Evolutionary conservation across 2,113 vertebrate species (phyloP).

Genomic region (Amblyopsis rosae): DNA sequence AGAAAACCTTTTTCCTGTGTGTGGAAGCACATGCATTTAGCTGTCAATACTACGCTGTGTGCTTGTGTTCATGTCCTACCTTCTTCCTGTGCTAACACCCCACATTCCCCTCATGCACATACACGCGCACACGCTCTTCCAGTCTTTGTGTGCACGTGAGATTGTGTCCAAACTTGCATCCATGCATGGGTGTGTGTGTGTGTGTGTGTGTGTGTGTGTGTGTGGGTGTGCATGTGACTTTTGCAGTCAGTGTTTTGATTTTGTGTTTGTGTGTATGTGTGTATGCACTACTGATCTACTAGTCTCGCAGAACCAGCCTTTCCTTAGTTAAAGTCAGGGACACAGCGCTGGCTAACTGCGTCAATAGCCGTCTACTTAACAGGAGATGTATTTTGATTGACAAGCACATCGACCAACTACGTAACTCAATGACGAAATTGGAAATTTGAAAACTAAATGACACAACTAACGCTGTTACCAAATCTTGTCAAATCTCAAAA

Average conservation of each 20-base stretch:
- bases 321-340: too few relatives aligned
- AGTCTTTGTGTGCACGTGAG: constrained; percentile 6
- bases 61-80: too few relatives aligned
- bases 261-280: constrained; percentile 11
- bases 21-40: not conserved
- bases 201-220: constrained; percentile 11
- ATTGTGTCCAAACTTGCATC: not conserved
- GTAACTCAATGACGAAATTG: too few relatives aligned
- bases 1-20: constrained; percentile 20
- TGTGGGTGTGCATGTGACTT: not conserved
- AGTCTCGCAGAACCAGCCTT: too few relatives aligned
- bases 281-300: constrained; percentile 1
- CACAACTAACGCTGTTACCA: too few relatives aligned
- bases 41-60: not conserved
- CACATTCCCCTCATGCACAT: not conserved
- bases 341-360: too few relatives aligned
- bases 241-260: constrained; percentile 18
- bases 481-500: too few relatives aligned
- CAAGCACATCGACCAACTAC: too few relatives aligned
- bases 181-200: constrained; percentile 6
- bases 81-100: not conserved
- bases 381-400: too few relatives aligned
- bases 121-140: constrained; percentile 1
- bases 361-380: too few relatives aligned
- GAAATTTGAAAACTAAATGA: too few relatives aligned